Evolutionary conservation across 2,113 vertebrate species (phyloP).

Genomic region (Antechinus flavipes): DNA sequence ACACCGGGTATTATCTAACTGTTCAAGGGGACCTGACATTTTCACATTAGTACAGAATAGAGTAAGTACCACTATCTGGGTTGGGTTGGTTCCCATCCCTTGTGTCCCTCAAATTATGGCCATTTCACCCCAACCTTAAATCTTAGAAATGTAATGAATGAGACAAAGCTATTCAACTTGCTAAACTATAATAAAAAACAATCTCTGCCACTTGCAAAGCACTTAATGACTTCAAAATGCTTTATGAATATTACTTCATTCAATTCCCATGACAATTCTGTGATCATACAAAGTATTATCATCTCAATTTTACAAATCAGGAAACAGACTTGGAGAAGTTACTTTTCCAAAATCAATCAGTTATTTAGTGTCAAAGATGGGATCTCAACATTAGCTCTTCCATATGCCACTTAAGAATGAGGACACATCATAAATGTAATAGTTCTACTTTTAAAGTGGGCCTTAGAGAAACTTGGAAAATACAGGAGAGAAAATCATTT

Average conservation of each 20-base stretch:
- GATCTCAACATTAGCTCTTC: not conserved
- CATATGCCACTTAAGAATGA: not conserved
- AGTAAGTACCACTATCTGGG: not conserved
- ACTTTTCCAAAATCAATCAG: not conserved
- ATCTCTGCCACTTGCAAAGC: not conserved
- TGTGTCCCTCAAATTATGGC: not conserved
- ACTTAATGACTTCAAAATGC: not conserved
- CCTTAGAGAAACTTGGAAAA: not conserved
- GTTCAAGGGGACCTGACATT: not conserved
- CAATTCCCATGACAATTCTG: not conserved
- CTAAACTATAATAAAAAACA: not conserved
- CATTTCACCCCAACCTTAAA: not conserved
- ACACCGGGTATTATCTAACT: not conserved
- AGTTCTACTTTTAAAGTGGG: not conserved
- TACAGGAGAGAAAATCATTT: not conserved
- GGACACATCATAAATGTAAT: not conserved
- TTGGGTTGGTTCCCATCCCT: not conserved
- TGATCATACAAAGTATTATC: not conserved
- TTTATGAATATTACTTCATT: constrained; percentile 9
- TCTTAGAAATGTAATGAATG: not conserved
- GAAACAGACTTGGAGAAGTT: constrained; percentile 10
- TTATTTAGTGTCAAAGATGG: not conserved
- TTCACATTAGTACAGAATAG: too few species aligned
- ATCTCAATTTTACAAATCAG: not conserved
- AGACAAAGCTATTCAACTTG: not conserved